A percentile compares a stretch with the other conserved stretches of the same genome.
Evolutionary conservation across 2,797 vertebrate genomes (phyloP).

Genomic region (Peromyscus eremicus): DNA sequence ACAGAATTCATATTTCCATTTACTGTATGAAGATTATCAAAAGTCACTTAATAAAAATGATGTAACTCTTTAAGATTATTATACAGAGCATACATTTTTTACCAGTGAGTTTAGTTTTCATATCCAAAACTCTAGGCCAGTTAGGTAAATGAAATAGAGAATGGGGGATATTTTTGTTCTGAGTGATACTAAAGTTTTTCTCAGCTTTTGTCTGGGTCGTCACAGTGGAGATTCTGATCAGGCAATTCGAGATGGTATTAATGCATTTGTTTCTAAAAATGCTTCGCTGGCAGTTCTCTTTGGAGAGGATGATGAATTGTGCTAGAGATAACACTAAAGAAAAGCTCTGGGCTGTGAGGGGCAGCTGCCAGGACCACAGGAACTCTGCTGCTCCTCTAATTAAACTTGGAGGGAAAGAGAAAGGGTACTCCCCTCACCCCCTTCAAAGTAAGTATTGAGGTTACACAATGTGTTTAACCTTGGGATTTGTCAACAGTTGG

Average conservation of each 20-base stretch:
- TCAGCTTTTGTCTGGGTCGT: slow-evolving; percentile 6
- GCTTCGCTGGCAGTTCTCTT: slow-evolving; percentile 51
- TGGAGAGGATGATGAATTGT: slow-evolving; percentile 52
- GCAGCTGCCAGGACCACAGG: background rate
- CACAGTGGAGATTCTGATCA: slow-evolving; percentile 40
- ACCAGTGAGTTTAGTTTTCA: slow-evolving; percentile 6
- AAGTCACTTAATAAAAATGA: slow-evolving; percentile 15
- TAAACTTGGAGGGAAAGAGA: slow-evolving; percentile 68
- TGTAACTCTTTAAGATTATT: background rate
- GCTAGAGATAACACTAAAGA: slow-evolving; percentile 57
- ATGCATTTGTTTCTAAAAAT: slow-evolving; percentile 59
- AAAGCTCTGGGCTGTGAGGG: slow-evolving; percentile 1
- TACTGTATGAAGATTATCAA: slow-evolving; percentile 43
- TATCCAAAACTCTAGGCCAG: background rate
- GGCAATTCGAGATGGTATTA: slow-evolving; percentile 34
- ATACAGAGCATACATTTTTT: slow-evolving; percentile 32
- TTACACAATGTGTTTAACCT: slow-evolving; percentile 75
- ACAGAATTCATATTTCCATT: background rate
- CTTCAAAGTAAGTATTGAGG: slow-evolving; percentile 20
- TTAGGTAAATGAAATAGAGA: slow-evolving; percentile 10
- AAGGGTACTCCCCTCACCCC: background rate
- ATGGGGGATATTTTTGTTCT: background rate
- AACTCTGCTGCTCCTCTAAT: slow-evolving; percentile 66
- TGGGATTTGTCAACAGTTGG: slow-evolving; percentile 55
- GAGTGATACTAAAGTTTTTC: slow-evolving; percentile 7